phyloP scores from a whole-genome alignment of 1,140 invertebrate species.

The Metaphire vulgaris region DNA sequence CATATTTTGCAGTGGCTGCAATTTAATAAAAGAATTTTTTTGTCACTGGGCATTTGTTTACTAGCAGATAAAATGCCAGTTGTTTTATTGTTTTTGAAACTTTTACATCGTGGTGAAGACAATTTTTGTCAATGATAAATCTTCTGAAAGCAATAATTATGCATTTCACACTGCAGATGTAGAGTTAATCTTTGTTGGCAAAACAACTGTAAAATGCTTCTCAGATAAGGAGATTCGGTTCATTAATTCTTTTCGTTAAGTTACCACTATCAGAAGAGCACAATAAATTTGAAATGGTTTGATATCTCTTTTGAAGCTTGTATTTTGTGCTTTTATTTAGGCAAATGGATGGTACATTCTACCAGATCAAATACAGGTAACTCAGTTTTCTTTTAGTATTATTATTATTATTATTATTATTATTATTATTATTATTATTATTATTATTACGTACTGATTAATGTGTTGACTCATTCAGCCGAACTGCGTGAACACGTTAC shows the following conservation, averaged over 20 bases:
- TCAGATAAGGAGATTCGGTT: neutral
- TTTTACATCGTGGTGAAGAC: no score
- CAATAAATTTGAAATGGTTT: neutral
- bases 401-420: neutral
- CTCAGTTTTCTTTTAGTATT: neutral
- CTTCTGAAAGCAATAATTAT: no score
- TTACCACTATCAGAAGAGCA: neutral
- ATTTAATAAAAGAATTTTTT: no score
- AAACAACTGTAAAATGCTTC: neutral
- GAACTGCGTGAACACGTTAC: no score
- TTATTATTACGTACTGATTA: neutral
- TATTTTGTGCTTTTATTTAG: constrained; percentile 32
- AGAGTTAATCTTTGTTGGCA: neutral
- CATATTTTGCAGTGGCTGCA: no score
- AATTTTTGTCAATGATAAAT: no score
- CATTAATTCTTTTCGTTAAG: neutral
- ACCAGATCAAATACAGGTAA: constrained; percentile 49
- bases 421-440: neutral
- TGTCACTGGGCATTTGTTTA: no score
- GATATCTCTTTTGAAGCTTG: neutral
- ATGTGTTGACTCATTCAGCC: no score
- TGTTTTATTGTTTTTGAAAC: no score
- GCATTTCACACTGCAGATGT: no score
- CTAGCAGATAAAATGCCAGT: no score
- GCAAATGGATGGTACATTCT: constrained; percentile 40